Evolutionary conservation across 2,113 vertebrate genomes (phyloP).

Genomic region (Pangasianodon hypophthalmus): DNA sequence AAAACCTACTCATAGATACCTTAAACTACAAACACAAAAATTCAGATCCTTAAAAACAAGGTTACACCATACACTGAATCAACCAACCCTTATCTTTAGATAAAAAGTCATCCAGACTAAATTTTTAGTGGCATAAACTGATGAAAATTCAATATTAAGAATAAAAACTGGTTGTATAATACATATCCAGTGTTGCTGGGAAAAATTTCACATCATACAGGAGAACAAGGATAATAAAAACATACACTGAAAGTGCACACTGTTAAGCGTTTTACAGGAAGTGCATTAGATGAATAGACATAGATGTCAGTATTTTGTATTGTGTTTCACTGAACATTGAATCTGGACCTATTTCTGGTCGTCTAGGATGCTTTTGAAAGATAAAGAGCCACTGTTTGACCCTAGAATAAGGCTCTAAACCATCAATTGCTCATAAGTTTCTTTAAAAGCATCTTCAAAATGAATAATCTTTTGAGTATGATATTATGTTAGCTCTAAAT

Average conservation of each 20-base stretch:
- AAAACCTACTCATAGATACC: background rate
- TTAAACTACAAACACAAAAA: background rate
- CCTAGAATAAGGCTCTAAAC: background rate
- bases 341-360: background rate
- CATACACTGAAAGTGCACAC: background rate
- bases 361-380: background rate
- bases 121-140: background rate
- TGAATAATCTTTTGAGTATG: background rate
- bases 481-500: background rate
- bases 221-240: background rate
- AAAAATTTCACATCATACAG: background rate
- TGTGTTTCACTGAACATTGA: background rate
- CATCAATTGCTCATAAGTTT: background rate
- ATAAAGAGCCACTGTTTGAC: background rate
- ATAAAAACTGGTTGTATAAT: background rate
- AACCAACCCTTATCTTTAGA: background rate
- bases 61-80: background rate
- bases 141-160: background rate
- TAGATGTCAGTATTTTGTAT: background rate
- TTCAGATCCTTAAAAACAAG: background rate
- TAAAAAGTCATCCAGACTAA: background rate
- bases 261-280: background rate
- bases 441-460: background rate
- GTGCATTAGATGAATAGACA: background rate
- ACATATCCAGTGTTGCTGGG: background rate